Base-by-base conservation (phyloP, 2,113 vertebrate species). In the Jaculus jaculus region DNA sequence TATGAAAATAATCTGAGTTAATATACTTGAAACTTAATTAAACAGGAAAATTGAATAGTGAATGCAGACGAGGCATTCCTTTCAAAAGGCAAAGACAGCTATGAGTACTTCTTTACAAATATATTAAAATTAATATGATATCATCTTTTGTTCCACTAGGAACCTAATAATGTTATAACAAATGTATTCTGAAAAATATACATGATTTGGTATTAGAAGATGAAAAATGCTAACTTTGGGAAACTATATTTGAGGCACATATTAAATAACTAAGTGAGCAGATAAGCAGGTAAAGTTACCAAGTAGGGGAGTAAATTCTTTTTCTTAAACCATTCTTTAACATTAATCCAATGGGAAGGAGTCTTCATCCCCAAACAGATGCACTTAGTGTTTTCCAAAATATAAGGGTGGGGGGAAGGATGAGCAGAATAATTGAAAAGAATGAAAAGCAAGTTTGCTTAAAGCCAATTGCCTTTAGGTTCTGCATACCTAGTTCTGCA, bases 1-100 rank as follows among this genome's bases (percentile, higher is more conserved):
- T 92, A n/a, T 72, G 30, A 93, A 92, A 89, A 88, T 69, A 82
- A 96, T 77, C 77, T 79, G 81, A 91, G 34, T 23, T 5, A n/a
- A 73, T 63, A 17, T 23, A n/a, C n/a, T 0, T 65, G 42, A 90
- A 88, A 7, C 16, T 92, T 65, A 84, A 87, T 89, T 39, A 66
- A 13, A 47, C 34, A 82, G 30, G 17, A 15, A 81, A 82, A 63
- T 28, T 47, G 30, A 87, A 51, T 84, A 32, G 47, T 4, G n/a
- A 60, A 24, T 79, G 34, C 23, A n/a, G 32, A 79, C n/a, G 21
- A n/a, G 54, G 54, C 68, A 39, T 82, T 58, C 28, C 17, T 47
- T 54, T 79, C 58, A 20, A 34, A 24, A 84, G 60, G 23, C 16
- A 68, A 3, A 82, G 69, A 73, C 24, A 73, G 9, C 47, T 54